A percentile compares a stretch with the other conserved stretches of the same genome.
Conservation (phyloP, 2,113 vertebrate species). For the Alligator sinensis region DNA sequence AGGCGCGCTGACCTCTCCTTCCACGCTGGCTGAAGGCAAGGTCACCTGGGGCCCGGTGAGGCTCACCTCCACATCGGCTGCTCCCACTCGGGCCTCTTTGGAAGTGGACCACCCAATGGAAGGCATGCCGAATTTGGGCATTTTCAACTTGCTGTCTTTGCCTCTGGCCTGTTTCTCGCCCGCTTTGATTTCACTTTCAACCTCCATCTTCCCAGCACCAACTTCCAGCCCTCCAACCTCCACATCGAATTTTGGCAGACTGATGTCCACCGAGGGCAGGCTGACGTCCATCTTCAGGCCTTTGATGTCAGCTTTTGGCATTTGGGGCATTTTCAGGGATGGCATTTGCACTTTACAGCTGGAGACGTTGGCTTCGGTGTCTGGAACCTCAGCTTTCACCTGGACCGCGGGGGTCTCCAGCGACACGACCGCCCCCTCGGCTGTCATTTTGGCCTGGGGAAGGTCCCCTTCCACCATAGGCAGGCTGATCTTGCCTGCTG, state of each 20-base stretch:
- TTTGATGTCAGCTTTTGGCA: neutral
- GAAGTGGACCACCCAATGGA: slow-evolving; percentile 14
- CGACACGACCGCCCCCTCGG: neutral
- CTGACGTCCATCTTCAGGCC: rapidly evolving
- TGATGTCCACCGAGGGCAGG: rapidly evolving
- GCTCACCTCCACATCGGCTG: neutral
- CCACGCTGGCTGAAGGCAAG: neutral
- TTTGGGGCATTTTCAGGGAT: slow-evolving; percentile 2
- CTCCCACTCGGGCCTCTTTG: neutral
- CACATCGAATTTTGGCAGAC: rapidly evolving
- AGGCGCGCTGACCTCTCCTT: too few relatives aligned
- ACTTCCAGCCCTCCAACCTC: neutral
- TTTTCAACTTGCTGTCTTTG: slow-evolving; percentile 42
- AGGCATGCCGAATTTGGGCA: slow-evolving; percentile 9
- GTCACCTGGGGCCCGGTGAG: neutral
- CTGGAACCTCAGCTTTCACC: neutral
- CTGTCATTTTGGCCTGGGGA: neutral
- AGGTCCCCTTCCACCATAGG: neutral
- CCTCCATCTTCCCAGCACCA: neutral
- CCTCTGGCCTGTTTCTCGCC: neutral
- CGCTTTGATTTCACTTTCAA: rapidly evolving
- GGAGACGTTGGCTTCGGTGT: neutral
- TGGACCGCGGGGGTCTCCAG: neutral
- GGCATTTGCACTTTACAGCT: slow-evolving; percentile 46
- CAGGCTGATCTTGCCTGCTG: neutral